Evolutionary conservation across 2,888 invertebrate species (phyloP).

Genomic region (Aromia moschata): DNA sequence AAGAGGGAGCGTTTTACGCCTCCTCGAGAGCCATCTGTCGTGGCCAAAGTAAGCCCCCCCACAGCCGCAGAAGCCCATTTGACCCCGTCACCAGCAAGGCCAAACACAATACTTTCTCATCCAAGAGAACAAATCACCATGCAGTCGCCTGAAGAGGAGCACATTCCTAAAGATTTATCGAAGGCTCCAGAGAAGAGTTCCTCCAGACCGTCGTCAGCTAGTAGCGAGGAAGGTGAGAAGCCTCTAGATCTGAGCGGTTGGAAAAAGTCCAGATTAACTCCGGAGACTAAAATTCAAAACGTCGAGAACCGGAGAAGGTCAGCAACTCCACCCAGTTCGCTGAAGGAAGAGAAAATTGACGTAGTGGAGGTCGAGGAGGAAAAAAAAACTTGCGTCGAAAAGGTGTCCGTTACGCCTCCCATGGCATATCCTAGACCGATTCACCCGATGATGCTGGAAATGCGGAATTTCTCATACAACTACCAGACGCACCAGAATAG

Average conservation of each 20-base stretch:
- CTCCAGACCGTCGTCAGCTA: constrained; percentile 49
- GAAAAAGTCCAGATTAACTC: constrained; percentile 37
- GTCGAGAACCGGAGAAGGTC: constrained; percentile 19
- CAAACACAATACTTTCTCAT: constrained; percentile 50
- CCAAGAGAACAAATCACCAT: constrained; percentile 27
- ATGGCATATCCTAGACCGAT: constrained; percentile 86
- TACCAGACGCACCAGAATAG: constrained; percentile 54
- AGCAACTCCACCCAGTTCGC: constrained; percentile 57
- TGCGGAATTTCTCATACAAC: constrained; percentile 73
- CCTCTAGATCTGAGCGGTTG: constrained; percentile 78
- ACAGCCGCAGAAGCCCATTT: constrained; percentile 74
- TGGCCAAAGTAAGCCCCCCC: constrained; percentile 68
- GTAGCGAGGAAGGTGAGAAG: constrained; percentile 68
- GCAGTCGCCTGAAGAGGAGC: constrained; percentile 44
- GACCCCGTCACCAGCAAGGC: constrained; percentile 73
- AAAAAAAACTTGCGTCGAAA: constrained; percentile 45
- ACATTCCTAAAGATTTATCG: constrained; percentile 56
- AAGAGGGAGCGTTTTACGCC: constrained; percentile 67
- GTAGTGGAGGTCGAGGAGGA: constrained; percentile 68
- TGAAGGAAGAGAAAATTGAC: constrained; percentile 67
- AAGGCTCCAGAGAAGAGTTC: constrained; percentile 43
- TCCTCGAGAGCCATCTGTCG: constrained; percentile 62
- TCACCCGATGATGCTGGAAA: constrained; percentile 80
- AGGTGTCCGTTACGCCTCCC: constrained; percentile 62
- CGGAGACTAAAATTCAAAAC: constrained; percentile 30